A percentile compares a stretch with the other conserved stretches of the same genome.
Conservation (phyloP, 2,888 invertebrate genomes). For the Patella depressa region DNA sequence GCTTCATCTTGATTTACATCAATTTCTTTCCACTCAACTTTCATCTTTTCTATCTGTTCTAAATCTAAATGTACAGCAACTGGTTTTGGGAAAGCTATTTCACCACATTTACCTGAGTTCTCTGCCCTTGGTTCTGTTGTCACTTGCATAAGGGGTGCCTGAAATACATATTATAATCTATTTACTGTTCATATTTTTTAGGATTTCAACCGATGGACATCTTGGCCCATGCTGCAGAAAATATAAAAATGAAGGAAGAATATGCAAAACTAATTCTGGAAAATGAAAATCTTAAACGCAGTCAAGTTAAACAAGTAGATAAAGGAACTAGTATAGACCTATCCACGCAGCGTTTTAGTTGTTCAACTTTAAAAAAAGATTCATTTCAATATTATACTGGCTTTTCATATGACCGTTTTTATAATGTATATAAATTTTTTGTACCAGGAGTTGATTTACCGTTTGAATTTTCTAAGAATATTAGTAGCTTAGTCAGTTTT, state of each 20-base stretch:
- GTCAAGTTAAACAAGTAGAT: background rate
- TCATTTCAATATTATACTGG: slow-evolving; percentile 1
- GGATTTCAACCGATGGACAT: background rate
- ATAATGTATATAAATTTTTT: background rate
- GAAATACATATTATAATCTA: background rate
- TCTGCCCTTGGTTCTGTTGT: background rate
- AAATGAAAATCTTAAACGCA: background rate
- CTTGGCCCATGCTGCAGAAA: background rate
- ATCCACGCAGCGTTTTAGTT: background rate
- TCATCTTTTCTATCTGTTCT: background rate
- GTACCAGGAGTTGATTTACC: background rate
- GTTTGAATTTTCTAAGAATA: background rate
- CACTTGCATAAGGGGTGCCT: background rate
- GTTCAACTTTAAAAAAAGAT: background rate
- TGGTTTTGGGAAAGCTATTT: background rate
- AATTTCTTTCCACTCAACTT: background rate
- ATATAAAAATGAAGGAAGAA: background rate
- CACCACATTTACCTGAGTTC: background rate
- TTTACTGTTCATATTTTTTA: background rate
- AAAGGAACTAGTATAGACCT: background rate
- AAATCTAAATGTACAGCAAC: background rate
- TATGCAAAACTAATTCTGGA: no score
- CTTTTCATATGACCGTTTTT: background rate
- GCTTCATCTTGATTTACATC: background rate
- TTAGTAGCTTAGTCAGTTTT: background rate